phyloP scores from a whole-genome alignment of 64 coral and sea anemone species.

The Pocillopora verrucosa region DNA sequence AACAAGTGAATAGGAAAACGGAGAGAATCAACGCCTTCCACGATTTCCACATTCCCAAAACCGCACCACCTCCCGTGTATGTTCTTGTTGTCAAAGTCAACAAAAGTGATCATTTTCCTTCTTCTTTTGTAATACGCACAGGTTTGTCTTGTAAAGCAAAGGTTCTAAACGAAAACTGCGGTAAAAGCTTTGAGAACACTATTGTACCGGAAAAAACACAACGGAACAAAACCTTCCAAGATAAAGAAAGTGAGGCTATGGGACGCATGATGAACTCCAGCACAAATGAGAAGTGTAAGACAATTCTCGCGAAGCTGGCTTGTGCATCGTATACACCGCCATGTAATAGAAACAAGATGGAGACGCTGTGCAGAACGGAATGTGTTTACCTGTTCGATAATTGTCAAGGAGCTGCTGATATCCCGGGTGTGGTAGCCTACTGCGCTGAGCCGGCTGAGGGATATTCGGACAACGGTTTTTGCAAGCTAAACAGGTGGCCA shows the following conservation, averaged over 20 bases:
- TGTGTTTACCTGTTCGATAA: background rate
- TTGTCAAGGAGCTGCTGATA: background rate
- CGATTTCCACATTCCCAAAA: no score
- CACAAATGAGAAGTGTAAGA: background rate
- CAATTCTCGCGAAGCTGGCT: background rate
- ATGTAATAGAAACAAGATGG: background rate
- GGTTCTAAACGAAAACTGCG: background rate
- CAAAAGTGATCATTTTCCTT: background rate
- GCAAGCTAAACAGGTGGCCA: constrained; percentile 50
- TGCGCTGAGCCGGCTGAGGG: constrained; percentile 30
- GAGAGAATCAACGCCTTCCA: no score
- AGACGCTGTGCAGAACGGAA: background rate
- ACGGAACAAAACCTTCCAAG: background rate
- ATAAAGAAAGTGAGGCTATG: background rate
- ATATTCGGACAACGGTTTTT: constrained; percentile 30
- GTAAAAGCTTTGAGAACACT: background rate
- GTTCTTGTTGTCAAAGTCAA: background rate
- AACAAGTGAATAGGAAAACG: no score
- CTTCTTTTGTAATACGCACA: background rate
- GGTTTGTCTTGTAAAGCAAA: background rate
- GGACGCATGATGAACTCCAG: background rate
- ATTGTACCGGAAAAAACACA: background rate
- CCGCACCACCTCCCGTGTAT: background rate
- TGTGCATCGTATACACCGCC: constrained; percentile 21
- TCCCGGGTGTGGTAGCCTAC: background rate